Conservation (phyloP, 2,888 invertebrate species). For the Blastobasis lacticolella region DNA sequence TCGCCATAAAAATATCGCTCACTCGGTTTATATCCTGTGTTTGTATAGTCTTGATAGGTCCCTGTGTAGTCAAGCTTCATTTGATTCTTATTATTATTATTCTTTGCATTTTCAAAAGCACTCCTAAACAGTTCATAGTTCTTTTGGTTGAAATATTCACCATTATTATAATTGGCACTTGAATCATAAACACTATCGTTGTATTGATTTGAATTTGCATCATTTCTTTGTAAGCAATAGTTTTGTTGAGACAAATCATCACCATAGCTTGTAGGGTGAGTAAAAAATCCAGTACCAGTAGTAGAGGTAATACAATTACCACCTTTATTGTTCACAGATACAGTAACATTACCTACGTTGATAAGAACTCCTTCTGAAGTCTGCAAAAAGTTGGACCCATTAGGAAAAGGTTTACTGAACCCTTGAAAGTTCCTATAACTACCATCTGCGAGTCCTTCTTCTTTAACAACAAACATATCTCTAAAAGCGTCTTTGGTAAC, state of each 20-base stretch:
- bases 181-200: conserved; percentile 28
- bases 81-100: conserved; percentile 41
- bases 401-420: conserved; percentile 59
- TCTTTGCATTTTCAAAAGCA: conserved; percentile 69
- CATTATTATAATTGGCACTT: conserved; percentile 22
- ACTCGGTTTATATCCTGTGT: conserved; percentile 35
- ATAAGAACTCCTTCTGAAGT: conserved; percentile 76
- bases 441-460: conserved; percentile 45
- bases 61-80: conserved; percentile 33
- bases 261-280: conserved; percentile 52
- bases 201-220: conserved; percentile 21
- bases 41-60: conserved; percentile 35
- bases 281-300: conserved; percentile 66
- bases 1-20: conserved; percentile 41
- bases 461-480: conserved; percentile 59
- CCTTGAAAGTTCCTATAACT: conserved; percentile 59
- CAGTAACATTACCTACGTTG: conserved; percentile 85
- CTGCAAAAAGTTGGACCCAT: conserved; percentile 64
- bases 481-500: conserved; percentile 62
- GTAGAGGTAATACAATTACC: conserved; percentile 81
- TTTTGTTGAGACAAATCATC: conserved; percentile 45
- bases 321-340: conserved; percentile 81
- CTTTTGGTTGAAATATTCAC: conserved; percentile 59
- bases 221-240: conserved; percentile 37
- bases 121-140: conserved; percentile 76